Conservation (phyloP, 1,140 invertebrate genomes). For the Pteromalus puparum region DNA sequence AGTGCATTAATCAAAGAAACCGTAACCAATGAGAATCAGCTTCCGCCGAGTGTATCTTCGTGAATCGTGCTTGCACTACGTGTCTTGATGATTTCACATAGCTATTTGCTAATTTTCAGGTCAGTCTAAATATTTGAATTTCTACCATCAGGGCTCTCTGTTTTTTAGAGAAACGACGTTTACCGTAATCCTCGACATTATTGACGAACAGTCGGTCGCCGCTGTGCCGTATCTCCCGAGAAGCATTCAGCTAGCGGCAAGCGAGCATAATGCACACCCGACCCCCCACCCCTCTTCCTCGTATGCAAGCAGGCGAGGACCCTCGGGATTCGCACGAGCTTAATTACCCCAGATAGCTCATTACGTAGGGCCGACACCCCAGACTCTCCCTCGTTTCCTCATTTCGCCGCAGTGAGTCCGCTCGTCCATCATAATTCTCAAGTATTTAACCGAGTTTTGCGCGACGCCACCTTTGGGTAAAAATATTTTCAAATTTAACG, state of each 20-base stretch:
- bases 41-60: too few relatives aligned
- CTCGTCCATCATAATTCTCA: conserved; percentile 28
- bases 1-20: too few relatives aligned
- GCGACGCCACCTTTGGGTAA: not conserved
- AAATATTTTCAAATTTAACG: not conserved
- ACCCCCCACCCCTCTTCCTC: conserved; percentile 8
- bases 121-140: too few relatives aligned
- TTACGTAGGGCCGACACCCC: conserved; percentile 58
- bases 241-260: not conserved
- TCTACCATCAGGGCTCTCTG: too few relatives aligned
- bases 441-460: conserved; percentile 7
- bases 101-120: too few relatives aligned
- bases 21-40: too few relatives aligned
- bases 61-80: too few relatives aligned
- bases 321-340: conserved; percentile 58
- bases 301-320: conserved; percentile 54
- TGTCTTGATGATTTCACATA: too few relatives aligned
- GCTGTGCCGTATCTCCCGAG: not conserved
- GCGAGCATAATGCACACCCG: not conserved
- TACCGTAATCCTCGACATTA: conserved; percentile 5
- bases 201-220: conserved; percentile 25
- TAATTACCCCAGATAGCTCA: conserved; percentile 62
- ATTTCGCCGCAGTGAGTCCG: not conserved
- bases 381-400: conserved; percentile 43
- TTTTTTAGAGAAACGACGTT: not conserved